Base-by-base conservation (phyloP, 2,113 vertebrate species). In the Strigops habroptila region DNA sequence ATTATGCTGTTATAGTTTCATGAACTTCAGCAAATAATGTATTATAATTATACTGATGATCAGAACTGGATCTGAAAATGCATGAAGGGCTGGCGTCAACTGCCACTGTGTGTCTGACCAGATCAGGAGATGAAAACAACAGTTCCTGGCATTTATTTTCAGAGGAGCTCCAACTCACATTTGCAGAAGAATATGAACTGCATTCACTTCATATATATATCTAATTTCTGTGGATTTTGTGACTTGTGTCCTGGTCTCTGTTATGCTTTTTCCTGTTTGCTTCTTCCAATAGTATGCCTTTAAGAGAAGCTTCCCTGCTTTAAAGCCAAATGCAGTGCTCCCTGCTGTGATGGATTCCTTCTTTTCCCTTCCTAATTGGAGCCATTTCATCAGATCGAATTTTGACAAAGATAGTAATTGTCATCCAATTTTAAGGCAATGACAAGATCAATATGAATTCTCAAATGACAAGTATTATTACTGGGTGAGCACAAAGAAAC, bases 381-480 rank as follows among this genome's bases (percentile, higher is more conserved):
- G 86, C 92, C 81, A 94, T 96, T 96, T 95, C 94, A 93, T 97
- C 92, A 92, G 92, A 94, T 95, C 86, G 94, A 96, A 96, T 94
- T 96, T 97, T 96, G 96, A 96, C 92, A 95, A 92, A 93, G 92
- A 96, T 96, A 96, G 95, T 97, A 96, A 96, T 96, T 97, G 95
- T 96, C 95, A 95, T 96, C 96, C 92, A 95, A 94, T 96, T 96
- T 95, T 89, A 91, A 93, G 77, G 96, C 93, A 93, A 97, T 90
- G 95, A 95, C 93, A 96, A 94, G 95, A 96, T 97, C 96, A 93
- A 94, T 96, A 93, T 82, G 88, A 97, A 91, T 96, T 96, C 91
- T 96, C 91, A 22, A 87, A 96, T 96, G 96, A 96, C 93, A 96
- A 92, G 88, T 91, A 65, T 92, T 96, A 93, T 96, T 96, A 87